phyloP scores from a whole-genome alignment of 2,113 vertebrate species.

The Cricetomys ansorgei region DNA sequence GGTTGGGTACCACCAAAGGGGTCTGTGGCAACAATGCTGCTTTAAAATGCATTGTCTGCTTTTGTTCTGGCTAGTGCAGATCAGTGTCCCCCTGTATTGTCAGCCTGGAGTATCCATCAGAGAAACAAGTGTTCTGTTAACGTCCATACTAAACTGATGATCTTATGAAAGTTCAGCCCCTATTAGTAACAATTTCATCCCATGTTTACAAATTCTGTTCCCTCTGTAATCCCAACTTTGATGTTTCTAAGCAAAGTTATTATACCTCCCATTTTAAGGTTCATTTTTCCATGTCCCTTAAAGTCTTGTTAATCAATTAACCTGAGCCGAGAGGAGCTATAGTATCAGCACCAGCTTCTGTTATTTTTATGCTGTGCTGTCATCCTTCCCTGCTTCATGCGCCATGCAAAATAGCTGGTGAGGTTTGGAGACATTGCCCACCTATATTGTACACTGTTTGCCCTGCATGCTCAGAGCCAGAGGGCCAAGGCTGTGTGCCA shows the following conservation, averaged over 20 bases:
- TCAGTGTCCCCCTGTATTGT: background rate
- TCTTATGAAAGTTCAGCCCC: background rate
- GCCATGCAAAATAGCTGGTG: background rate
- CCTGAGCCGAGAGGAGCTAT: background rate
- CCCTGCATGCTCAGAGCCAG: background rate
- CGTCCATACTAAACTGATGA: background rate
- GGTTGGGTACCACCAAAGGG: background rate
- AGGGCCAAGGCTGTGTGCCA: background rate
- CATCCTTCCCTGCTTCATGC: background rate
- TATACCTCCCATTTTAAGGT: background rate
- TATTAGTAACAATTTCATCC: slow-evolving; percentile 1
- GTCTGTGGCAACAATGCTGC: slow-evolving; percentile 1
- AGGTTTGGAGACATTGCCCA: background rate
- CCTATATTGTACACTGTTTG: background rate
- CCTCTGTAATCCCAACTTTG: background rate
- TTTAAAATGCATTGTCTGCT: slow-evolving; percentile 12
- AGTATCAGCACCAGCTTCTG: background rate
- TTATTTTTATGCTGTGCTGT: background rate
- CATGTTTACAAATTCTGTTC: background rate
- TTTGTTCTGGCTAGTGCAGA: background rate
- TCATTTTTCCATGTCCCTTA: slow-evolving; percentile 23
- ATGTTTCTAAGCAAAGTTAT: slow-evolving; percentile 11
- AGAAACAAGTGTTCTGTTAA: background rate
- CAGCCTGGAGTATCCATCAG: background rate
- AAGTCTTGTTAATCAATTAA: slow-evolving; percentile 21